Conservation (phyloP, 64 coral and sea anemone genomes). For the Hydrozoanthus tunicans region DNA sequence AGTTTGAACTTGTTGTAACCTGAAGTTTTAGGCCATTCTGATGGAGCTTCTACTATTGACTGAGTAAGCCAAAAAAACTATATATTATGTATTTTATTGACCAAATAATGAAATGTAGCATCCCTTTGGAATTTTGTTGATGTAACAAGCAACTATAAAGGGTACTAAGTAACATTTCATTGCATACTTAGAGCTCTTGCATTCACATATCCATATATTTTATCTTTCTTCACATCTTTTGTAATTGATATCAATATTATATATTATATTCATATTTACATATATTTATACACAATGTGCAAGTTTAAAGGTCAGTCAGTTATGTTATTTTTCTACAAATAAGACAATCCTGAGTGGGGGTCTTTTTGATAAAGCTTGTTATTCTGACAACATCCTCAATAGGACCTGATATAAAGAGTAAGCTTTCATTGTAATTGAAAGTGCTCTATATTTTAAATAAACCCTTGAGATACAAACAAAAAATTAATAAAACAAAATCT, state of each 20-base stretch:
- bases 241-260: slow-evolving; percentile 47
- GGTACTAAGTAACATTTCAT: no score
- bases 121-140: no score
- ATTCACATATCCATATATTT: slow-evolving; percentile 44
- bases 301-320: slow-evolving; percentile 9
- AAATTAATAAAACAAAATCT: no score
- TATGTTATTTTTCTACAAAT: slow-evolving; percentile 52
- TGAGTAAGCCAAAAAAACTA: no score
- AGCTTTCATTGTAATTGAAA: slow-evolving; percentile 30
- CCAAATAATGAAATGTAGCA: no score
- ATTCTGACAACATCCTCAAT: neutral
- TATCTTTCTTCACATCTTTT: slow-evolving; percentile 31
- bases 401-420: neutral
- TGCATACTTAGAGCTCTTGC: neutral
- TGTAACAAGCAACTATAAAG: no score
- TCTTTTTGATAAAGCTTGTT: slow-evolving; percentile 35
- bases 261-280: slow-evolving; percentile 45
- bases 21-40: no score
- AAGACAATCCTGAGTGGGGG: slow-evolving; percentile 17
- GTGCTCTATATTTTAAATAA: slow-evolving; percentile 60
- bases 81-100: no score
- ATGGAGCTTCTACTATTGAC: no score
- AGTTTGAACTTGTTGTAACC: no score
- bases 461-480: slow-evolving; percentile 12
- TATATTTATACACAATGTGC: slow-evolving; percentile 27